A percentile compares a stretch with the other conserved stretches of the same genome.
Evolutionary conservation across 2,797 vertebrate genomes (phyloP).

Genomic region (Glyptemys insculpta): DNA sequence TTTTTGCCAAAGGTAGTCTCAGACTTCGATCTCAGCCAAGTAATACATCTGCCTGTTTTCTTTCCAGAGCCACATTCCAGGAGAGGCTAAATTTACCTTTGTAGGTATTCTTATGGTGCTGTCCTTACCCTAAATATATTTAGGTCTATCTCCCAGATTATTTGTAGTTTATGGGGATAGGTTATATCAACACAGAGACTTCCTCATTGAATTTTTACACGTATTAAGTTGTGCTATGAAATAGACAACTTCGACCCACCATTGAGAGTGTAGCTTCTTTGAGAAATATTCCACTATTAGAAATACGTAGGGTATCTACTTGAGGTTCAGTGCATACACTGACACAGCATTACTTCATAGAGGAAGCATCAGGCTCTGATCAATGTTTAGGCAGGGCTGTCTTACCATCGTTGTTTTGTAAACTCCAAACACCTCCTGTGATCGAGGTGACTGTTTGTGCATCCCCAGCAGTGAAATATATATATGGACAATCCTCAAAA

Average conservation of each 20-base stretch:
- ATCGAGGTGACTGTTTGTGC: not conserved
- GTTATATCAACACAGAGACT: not conserved
- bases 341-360: accelerated
- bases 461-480: not conserved
- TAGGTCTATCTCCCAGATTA: accelerated
- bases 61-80: too few relatives aligned
- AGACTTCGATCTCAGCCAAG: too few relatives aligned
- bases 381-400: not conserved
- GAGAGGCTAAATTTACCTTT: too few relatives aligned
- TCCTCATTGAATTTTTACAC: not conserved
- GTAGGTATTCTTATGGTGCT: too few relatives aligned
- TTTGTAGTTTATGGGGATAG: not conserved
- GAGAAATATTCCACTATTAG: not conserved
- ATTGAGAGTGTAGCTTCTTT: not conserved
- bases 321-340: not conserved
- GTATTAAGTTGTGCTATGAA: not conserved
- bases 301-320: not conserved
- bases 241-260: not conserved
- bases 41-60: too few relatives aligned
- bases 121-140: too few relatives aligned
- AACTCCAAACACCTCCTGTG: not conserved
- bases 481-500: not conserved
- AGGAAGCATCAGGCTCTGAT: not conserved
- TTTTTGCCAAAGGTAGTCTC: too few relatives aligned
- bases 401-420: not conserved